phyloP scores from a whole-genome alignment of 2,888 invertebrate genomes.

The Protodeltote pygarga region DNA sequence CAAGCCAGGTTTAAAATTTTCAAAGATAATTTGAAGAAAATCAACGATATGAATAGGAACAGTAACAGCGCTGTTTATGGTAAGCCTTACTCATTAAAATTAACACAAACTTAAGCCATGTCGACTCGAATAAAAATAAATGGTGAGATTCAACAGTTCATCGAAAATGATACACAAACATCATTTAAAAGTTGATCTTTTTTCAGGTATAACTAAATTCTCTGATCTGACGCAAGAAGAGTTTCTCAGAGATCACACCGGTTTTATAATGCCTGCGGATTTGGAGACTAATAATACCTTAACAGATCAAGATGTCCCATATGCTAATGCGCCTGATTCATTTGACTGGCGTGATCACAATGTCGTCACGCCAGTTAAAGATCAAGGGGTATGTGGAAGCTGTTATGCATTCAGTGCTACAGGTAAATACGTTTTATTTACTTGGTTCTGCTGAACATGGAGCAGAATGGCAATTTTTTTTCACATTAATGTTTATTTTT shows the following conservation, averaged over 20 bases:
- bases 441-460: too few species aligned
- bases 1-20: conserved; percentile 23
- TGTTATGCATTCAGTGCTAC: conserved; percentile 89
- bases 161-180: background rate
- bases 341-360: conserved; percentile 91
- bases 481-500: background rate
- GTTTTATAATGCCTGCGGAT: too few species aligned
- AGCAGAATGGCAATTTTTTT: background rate
- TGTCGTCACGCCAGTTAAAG: conserved; percentile 92
- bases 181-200: background rate
- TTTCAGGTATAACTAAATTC: conserved; percentile 35
- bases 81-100: too few species aligned
- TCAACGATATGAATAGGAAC: conserved; percentile 7
- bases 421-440: conserved; percentile 31
- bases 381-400: conserved; percentile 92
- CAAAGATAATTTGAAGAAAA: conserved; percentile 10
- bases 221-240: conserved; percentile 28
- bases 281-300: too few species aligned
- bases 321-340: conserved; percentile 34
- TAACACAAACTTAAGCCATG: too few species aligned
- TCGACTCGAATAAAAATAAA: too few species aligned
- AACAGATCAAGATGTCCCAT: conserved; percentile 8
- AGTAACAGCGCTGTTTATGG: conserved; percentile 18
- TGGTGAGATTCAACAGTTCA: too few species aligned
- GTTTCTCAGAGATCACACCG: conserved; percentile 5